These are phyloP conservation scores for Griposia aprilina DNA, from an alignment of 2,888 invertebrate species.

Conservation along the genomic window DNA sequence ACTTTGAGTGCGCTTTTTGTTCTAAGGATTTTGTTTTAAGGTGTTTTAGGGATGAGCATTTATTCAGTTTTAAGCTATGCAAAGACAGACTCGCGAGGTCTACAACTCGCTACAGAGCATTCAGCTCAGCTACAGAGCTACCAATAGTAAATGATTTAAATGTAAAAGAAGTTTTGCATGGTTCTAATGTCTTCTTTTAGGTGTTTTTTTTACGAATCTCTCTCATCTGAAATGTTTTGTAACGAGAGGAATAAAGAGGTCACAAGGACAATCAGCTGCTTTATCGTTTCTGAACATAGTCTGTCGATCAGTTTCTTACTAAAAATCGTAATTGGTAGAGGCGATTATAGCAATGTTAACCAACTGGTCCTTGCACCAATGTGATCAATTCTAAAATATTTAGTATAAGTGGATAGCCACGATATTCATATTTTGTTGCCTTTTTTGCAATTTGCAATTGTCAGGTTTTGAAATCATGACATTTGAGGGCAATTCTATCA, in stretches of 20 bases:
- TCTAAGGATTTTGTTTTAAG: too few species aligned
- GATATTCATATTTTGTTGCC: too few species aligned
- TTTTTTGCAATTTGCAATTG: neutral
- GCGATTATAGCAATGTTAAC: neutral
- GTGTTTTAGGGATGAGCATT: too few species aligned
- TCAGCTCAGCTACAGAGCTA: too few species aligned
- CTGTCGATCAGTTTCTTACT: too few species aligned
- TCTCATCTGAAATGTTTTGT: neutral
- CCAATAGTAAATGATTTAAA: neutral
- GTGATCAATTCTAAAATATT: constrained; percentile 7
- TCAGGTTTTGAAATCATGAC: neutral
- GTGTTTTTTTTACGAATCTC: neutral
- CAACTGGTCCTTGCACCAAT: neutral
- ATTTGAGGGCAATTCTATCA: neutral
- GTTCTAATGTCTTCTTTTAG: too few species aligned
- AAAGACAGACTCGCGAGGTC: too few species aligned
- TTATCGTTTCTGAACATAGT: neutral
- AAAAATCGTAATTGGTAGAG: constrained; percentile 2
- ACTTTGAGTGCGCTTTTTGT: too few species aligned
- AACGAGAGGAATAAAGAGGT: neutral
- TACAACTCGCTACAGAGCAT: too few species aligned
- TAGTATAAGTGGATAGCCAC: too few species aligned
- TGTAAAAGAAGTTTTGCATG: neutral
- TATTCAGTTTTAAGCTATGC: too few species aligned
- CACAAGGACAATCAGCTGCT: neutral